A percentile compares a stretch with the other conserved stretches of the same genome.
Evolutionary conservation across 1,140 invertebrate genomes (phyloP).

Genomic region (Cydia splendana): DNA sequence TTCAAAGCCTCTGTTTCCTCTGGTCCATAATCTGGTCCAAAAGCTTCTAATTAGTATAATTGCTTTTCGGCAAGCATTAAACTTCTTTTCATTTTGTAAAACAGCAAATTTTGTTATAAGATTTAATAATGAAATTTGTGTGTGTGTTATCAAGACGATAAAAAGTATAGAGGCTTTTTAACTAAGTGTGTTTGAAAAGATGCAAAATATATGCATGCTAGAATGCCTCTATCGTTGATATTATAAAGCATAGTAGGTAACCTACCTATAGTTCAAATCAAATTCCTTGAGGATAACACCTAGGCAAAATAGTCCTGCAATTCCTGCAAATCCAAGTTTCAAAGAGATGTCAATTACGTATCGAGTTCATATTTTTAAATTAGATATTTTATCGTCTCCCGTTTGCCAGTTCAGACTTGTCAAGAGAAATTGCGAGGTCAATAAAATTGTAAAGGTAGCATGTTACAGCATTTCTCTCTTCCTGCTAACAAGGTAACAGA

Average conservation of each 20-base stretch:
- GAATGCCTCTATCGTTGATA: neutral
- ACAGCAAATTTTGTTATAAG: neutral
- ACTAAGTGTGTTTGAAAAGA: no score
- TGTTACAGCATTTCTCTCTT: conserved; percentile 32
- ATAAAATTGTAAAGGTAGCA: conserved; percentile 32
- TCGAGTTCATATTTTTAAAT: neutral
- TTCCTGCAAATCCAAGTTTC: neutral
- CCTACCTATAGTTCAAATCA: neutral
- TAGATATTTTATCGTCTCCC: neutral
- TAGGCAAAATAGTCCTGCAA: neutral
- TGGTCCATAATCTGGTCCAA: conserved; percentile 12
- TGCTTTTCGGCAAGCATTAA: conserved; percentile 10
- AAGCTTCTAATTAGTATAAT: conserved; percentile 22
- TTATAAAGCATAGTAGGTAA: no score
- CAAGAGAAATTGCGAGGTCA: conserved; percentile 29
- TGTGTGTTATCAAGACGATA: neutral
- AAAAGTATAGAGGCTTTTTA: no score
- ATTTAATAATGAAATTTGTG: neutral
- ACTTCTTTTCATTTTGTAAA: conserved; percentile 5
- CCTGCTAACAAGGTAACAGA: conserved; percentile 30
- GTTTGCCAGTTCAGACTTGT: conserved; percentile 16
- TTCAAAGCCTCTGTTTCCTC: conserved; percentile 23
- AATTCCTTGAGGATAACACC: neutral
- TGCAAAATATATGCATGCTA: neutral
- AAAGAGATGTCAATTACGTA: neutral